Evolutionary conservation across 1,140 invertebrate species (phyloP), one percentile per base, ranked within the genome.

Genomic region (Drosophila nannoptera): DNA sequence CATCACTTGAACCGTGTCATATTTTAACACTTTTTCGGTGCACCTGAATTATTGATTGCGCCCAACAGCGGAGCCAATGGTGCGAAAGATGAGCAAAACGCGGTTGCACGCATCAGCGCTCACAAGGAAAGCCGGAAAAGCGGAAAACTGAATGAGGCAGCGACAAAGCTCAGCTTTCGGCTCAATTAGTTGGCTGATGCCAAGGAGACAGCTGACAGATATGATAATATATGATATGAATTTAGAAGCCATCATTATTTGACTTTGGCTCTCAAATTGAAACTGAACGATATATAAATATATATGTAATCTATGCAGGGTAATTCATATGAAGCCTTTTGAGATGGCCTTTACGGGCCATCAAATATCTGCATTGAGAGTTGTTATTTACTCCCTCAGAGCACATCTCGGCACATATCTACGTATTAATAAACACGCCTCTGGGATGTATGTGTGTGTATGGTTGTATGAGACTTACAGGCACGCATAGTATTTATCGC

Each of bases 401-500:
- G 22, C 22, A 22, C 22, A 22, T 22, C 22, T 22, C 22, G 3
- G 22, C 22, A 22, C 22, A 22, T 22, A 22, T 22, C 22, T 3
- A 22, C 22, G 22, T 3, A 22, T 22, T 22, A 22, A 22, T 22
- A 22, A 22, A 22, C 1, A 22, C 22, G 22, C 22, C 1, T 22
- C 22, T 22, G 22, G n/a, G n/a, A n/a, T 22, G 22, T 3, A 2
- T 22, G 22, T 3, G 22, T 22, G 22, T 22, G 22, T 22, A 22
- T 22, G 22, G 11, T 5, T 4, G n/a, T n/a, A n/a, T 46, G 46
- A 4, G 52, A 86, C 88, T 87, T 82, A 92, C 91, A 90, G 90
- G 90, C 96, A 97, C 58, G 94, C 94, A 89, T 97, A 96, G 87
- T 97, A 98, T 88, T 96, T 96, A 90, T 98, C 96, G 82, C 96